Percentiles rank a stretch among this genome's conserved stretches.
These are phyloP conservation scores for Bufo gargarizans DNA, from an alignment of 2,113 vertebrate species.

Conservation along the genomic window DNA sequence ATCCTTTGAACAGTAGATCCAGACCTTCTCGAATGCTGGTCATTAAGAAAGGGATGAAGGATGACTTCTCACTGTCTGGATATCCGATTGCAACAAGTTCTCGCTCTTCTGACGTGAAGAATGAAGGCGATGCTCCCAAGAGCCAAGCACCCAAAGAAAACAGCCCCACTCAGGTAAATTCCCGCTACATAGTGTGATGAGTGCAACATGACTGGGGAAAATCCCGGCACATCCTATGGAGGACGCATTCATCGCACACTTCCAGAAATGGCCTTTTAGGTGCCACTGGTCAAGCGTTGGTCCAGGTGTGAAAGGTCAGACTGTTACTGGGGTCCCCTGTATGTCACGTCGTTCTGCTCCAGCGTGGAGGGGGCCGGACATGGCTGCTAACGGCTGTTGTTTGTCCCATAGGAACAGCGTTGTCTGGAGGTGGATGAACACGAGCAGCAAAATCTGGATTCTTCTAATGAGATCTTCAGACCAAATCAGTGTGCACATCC, in stretches of 20 bases:
- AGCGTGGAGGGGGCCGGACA: not conserved
- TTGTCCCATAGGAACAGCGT: constrained; percentile 64
- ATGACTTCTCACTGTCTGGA: constrained; percentile 74
- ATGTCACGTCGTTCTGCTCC: not conserved
- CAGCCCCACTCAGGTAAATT: constrained; percentile 73
- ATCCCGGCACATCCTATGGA: no score
- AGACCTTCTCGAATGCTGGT: constrained; percentile 79
- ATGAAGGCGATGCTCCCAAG: constrained; percentile 73
- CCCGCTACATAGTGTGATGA: not conserved
- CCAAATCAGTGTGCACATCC: constrained; percentile 69
- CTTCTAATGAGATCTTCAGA: constrained; percentile 69
- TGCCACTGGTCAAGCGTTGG: no score
- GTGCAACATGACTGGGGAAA: no score
- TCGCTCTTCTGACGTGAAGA: constrained; percentile 69
- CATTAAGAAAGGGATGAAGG: constrained; percentile 77
- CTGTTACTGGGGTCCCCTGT: not conserved
- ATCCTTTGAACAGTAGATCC: constrained; percentile 78
- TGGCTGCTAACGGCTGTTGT: not conserved
- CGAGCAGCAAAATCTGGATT: constrained; percentile 70
- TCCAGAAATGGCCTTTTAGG: no score
- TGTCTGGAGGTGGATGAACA: constrained; percentile 74
- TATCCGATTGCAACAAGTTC: constrained; percentile 69
- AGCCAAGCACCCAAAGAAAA: constrained; percentile 73
- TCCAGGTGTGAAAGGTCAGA: no score
- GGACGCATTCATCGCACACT: no score